phyloP scores from a whole-genome alignment of 2,797 vertebrate species.

The Cyprinodon diabolis region DNA sequence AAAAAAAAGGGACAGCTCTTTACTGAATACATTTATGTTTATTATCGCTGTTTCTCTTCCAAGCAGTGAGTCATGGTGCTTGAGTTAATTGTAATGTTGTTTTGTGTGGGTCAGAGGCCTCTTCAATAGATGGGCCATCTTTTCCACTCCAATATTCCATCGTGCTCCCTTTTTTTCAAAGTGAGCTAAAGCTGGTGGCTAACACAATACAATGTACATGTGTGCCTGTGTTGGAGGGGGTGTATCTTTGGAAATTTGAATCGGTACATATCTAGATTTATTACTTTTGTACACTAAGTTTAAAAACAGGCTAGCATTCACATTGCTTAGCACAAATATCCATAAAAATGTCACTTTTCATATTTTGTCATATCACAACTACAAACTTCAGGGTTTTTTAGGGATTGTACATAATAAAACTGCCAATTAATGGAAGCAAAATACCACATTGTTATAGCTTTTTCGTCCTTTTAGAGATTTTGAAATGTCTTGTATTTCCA shows the following conservation, averaged over 20 bases:
- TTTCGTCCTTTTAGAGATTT: no score
- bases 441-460: no score
- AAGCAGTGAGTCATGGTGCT: conserved; percentile 58
- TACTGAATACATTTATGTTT: conserved; percentile 33
- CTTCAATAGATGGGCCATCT: conserved; percentile 53
- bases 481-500: no score
- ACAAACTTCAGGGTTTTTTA: not conserved
- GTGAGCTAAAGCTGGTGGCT: conserved; percentile 25
- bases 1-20: conserved; percentile 3
- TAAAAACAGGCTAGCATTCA: no score
- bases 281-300: conserved; percentile 2
- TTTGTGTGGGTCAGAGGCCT: conserved; percentile 50
- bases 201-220: not conserved
- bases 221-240: not conserved
- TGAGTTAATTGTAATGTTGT: conserved; percentile 58
- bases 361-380: not conserved
- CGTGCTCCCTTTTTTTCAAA: conserved; percentile 24
- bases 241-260: not conserved
- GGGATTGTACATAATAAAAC: not conserved
- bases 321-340: no score
- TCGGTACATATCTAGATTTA: not conserved
- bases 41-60: conserved; percentile 18
- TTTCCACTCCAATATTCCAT: conserved; percentile 31
- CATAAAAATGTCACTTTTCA: not conserved
- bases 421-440: no score